Conservation (phyloP, 1,140 invertebrate genomes). For the Penaeus indicus region DNA sequence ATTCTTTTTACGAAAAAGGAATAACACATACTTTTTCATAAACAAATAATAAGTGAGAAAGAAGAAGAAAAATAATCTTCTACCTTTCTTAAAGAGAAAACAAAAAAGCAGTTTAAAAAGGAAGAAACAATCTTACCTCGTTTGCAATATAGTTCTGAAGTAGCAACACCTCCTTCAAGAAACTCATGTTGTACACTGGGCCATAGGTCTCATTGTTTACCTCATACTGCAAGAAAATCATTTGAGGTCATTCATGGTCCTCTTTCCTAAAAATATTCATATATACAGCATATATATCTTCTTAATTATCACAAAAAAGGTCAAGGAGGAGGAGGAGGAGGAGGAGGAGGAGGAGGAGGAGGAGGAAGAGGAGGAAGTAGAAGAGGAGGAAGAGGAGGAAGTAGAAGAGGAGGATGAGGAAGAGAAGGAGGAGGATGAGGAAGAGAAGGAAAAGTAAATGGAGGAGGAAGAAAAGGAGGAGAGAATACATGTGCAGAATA, state of each 20-base stretch:
- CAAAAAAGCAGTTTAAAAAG: conserved; percentile 9
- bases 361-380: too few species aligned
- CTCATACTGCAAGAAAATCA: conserved; percentile 50
- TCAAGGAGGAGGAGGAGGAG: too few species aligned
- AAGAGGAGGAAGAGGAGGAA: too few species aligned
- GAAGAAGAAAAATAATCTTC: not conserved
- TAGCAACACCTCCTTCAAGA: conserved; percentile 81
- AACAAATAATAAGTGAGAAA: not conserved
- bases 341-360: too few species aligned
- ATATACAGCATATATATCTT: not conserved
- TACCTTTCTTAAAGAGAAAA: not conserved
- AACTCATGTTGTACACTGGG: conserved; percentile 87
- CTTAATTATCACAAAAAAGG: not conserved
- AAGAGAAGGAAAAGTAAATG: too few species aligned
- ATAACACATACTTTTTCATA: not conserved
- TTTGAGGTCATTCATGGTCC: not conserved
- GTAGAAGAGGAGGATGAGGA: too few species aligned
- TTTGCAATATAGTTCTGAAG: conserved; percentile 78
- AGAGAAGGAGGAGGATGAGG: too few species aligned
- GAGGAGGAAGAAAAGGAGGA: too few species aligned
- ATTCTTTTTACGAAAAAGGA: not conserved
- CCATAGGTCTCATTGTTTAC: conserved; percentile 77
- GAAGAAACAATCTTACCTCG: conserved; percentile 54
- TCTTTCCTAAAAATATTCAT: not conserved
- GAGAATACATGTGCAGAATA: too few species aligned